Evolutionary conservation across 2,888 invertebrate genomes (phyloP).

Genomic region (Drosophila tripunctata): DNA sequence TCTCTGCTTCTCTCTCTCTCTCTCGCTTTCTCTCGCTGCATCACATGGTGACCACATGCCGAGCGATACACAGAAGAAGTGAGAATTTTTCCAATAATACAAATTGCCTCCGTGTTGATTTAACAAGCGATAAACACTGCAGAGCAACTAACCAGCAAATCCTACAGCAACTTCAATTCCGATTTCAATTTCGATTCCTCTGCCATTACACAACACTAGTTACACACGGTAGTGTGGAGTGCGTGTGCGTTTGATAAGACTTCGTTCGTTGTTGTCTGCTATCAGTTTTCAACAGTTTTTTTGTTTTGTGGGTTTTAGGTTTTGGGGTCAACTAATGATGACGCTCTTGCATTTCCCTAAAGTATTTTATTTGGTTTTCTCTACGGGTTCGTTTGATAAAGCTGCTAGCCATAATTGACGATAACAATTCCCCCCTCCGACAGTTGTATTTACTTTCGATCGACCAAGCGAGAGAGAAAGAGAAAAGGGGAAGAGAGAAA

Average conservation of each 20-base stretch:
- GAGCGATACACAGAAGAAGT: slow-evolving; percentile 47
- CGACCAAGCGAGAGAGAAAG: too few relatives aligned
- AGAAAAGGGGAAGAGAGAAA: not conserved
- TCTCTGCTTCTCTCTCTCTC: not conserved
- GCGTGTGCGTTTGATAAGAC: slow-evolving; percentile 41
- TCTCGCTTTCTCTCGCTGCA: slow-evolving; percentile 10
- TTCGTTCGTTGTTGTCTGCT: slow-evolving; percentile 1
- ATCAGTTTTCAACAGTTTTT: slow-evolving; percentile 42
- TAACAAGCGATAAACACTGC: slow-evolving; percentile 44
- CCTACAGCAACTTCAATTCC: slow-evolving; percentile 28
- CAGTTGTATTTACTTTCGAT: slow-evolving; percentile 20
- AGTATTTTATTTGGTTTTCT: slow-evolving; percentile 32
- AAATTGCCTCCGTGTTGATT: slow-evolving; percentile 55
- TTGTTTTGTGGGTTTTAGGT: slow-evolving; percentile 54
- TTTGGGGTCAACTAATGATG: slow-evolving; percentile 70
- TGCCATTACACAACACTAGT: not conserved
- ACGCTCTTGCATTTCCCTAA: slow-evolving; percentile 34
- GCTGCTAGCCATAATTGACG: slow-evolving; percentile 46
- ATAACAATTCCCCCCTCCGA: slow-evolving; percentile 33
- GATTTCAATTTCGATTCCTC: slow-evolving; percentile 12
- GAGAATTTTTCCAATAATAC: slow-evolving; percentile 44
- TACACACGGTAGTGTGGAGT: not conserved
- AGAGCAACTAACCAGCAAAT: slow-evolving; percentile 36
- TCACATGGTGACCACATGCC: slow-evolving; percentile 66
- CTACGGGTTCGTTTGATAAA: slow-evolving; percentile 32